Evolutionary conservation across 2,113 vertebrate genomes (phyloP), one percentile per base, ranked within the genome.

Genomic region (Micronisus gabar): DNA sequence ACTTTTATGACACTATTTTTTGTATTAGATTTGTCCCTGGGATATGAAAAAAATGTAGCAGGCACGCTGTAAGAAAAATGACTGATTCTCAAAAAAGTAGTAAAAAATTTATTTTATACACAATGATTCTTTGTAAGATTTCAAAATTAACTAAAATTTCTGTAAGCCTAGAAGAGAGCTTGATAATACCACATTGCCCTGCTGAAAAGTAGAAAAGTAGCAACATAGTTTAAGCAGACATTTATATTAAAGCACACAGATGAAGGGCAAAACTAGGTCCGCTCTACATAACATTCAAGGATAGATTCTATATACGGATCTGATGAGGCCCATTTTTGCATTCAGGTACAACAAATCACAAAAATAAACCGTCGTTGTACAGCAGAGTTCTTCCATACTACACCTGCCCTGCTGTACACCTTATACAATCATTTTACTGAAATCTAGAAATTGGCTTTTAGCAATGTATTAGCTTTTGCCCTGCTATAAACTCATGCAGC

Each of bases 11-110:
- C 38, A 94, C 40, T 67, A 29, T 88, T 73, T 81, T 81, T 86
- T 68, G 61, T 88, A 93, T 92, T 93, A 92, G 66, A 66, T 94
- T 91, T 93, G 63, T 62, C 82, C 67, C 81, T 74, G 50, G 48
- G 45, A 88, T 86, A 90, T 65, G n/a, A 93, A 95, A 85, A 85
- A 91, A 93, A 72, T 7, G 43, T 32, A 91, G 53, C 38, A 82
- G 40, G 40, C 40, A 53, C 13, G 30, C 65, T 81, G 17, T 36
- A 74, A 78, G 40, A 82, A 95, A 96, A 88, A 90, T 26, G n/a
- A 89, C 40, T 40, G 76, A 84, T 91, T 61, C 66, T 53, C 43
- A n/a, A 47, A 83, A 65, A 91, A 82, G 62, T 13, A 71, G 66
- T 48, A 80, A 81, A 93, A 85, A 74, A 47, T 27, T 1, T 21